These are phyloP conservation scores for Ormyrus nitidulus DNA, from an alignment of 2,888 invertebrate species.

Conservation along the genomic window DNA sequence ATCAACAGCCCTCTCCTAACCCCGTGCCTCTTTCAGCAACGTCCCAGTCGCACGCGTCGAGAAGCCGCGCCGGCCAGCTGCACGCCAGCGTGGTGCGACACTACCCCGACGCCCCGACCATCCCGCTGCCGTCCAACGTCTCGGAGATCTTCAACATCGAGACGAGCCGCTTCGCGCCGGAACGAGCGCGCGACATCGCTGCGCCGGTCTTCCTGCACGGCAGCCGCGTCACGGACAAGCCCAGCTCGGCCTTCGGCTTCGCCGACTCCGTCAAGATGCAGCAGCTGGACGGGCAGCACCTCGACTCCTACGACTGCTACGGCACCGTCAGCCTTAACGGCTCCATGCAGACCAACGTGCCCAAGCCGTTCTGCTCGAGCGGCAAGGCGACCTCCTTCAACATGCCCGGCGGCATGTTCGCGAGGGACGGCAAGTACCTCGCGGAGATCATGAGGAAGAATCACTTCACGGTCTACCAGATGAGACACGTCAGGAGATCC, in stretches of 20 bases:
- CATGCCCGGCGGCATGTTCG: slow-evolving; percentile 86
- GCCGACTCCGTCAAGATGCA: slow-evolving; percentile 73
- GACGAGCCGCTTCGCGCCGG: slow-evolving; percentile 81
- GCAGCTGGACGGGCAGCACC: slow-evolving; percentile 75
- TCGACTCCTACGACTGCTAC: slow-evolving; percentile 82
- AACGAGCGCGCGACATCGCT: slow-evolving; percentile 81
- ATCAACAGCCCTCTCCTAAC: no score
- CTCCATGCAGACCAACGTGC: slow-evolving; percentile 86
- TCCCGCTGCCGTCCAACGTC: slow-evolving; percentile 81
- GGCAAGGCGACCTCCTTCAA: slow-evolving; percentile 80
- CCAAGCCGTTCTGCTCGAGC: slow-evolving; percentile 79
- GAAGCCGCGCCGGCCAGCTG: slow-evolving; percentile 9
- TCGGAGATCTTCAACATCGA: slow-evolving; percentile 81
- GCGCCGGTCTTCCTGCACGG: slow-evolving; percentile 78
- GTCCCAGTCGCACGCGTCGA: background rate
- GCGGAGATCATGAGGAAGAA: slow-evolving; percentile 82
- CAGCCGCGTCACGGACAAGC: slow-evolving; percentile 37
- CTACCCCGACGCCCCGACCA: slow-evolving; percentile 77
- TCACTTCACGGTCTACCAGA: slow-evolving; percentile 77
- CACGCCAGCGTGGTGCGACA: slow-evolving; percentile 76
- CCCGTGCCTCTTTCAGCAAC: slow-evolving; percentile 18
- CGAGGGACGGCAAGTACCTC: slow-evolving; percentile 82
- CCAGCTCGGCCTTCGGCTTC: slow-evolving; percentile 60
- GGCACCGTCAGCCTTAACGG: slow-evolving; percentile 82
- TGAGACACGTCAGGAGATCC: slow-evolving; percentile 25